Evolutionary conservation across 30 jellyfish, hydroid and myxozoan species (phyloP).

Genomic region (Sanderia malayensis): DNA sequence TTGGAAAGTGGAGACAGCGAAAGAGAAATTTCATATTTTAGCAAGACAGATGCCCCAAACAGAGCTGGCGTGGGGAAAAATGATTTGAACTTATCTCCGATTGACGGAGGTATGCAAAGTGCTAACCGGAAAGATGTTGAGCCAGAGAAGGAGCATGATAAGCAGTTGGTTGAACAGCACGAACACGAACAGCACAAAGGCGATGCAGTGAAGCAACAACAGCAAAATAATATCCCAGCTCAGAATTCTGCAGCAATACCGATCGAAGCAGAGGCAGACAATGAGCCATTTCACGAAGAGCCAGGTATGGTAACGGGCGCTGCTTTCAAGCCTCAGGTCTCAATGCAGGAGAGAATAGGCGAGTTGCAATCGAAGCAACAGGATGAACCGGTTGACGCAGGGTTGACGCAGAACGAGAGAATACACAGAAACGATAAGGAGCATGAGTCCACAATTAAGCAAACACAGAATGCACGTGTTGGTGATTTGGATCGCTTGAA

Average conservation of each 20-base stretch:
- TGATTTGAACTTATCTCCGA: conserved; percentile 18
- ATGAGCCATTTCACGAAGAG: conserved; percentile 66
- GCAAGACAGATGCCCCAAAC: conserved; percentile 33
- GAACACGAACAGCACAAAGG: background rate
- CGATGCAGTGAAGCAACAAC: too few relatives aligned
- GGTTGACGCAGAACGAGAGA: background rate
- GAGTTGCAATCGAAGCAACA: background rate
- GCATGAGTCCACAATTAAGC: background rate
- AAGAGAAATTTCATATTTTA: background rate
- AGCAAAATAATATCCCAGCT: background rate
- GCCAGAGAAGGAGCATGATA: background rate
- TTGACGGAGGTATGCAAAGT: conserved; percentile 29
- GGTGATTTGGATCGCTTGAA: conserved; percentile 6
- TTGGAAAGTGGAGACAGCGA: too few relatives aligned
- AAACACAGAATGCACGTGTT: conserved; percentile 4
- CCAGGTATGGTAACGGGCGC: too few relatives aligned
- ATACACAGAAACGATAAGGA: conserved; percentile 12
- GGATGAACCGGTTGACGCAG: conserved; percentile 2
- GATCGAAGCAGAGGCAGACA: conserved; percentile 77
- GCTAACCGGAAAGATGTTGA: conserved; percentile 6
- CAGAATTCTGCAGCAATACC: conserved; percentile 28
- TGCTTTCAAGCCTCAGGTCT: conserved; percentile 13
- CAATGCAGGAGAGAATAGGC: conserved; percentile 1
- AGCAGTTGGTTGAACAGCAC: background rate
- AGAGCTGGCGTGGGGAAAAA: conserved; percentile 14